Evolutionary conservation across 2,113 vertebrate species (phyloP).

Genomic region (Sphaerodactylus townsendi): DNA sequence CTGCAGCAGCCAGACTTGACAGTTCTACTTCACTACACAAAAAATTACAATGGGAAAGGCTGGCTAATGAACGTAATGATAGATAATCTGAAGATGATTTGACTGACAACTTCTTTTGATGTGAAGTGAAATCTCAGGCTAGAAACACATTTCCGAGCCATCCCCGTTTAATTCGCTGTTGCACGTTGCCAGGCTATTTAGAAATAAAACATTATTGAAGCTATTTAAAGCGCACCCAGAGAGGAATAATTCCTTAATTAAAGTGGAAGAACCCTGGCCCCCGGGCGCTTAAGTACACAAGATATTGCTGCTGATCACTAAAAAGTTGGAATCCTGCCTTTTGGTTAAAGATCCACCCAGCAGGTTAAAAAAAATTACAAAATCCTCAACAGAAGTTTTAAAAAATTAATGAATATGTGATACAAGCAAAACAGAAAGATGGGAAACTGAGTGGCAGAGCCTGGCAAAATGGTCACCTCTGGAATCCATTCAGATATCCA

Average conservation of each 20-base stretch:
- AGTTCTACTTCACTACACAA: not conserved
- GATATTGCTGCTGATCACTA: not conserved
- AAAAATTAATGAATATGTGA: too few relatives aligned
- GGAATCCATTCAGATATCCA: too few relatives aligned
- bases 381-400: too few relatives aligned
- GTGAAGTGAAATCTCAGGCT: conserved; percentile 24
- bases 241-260: not conserved
- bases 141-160: conserved; percentile 20
- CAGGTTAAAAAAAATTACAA: too few relatives aligned
- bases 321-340: too few relatives aligned
- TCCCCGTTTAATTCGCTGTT: not conserved
- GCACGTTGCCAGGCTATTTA: not conserved
- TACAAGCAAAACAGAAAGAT: too few relatives aligned
- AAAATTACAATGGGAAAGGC: not conserved
- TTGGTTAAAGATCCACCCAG: too few relatives aligned
- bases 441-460: too few relatives aligned
- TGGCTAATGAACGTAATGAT: conserved; percentile 22
- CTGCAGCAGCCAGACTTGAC: not conserved
- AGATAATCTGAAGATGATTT: conserved; percentile 8
- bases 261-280: not conserved
- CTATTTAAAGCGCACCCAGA: not conserved
- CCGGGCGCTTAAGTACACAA: not conserved
- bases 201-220: conserved; percentile 35
- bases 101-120: conserved; percentile 1
- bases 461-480: too few relatives aligned